phyloP scores from a whole-genome alignment of 2,888 invertebrate species.

The Tetranychus truncatus region DNA sequence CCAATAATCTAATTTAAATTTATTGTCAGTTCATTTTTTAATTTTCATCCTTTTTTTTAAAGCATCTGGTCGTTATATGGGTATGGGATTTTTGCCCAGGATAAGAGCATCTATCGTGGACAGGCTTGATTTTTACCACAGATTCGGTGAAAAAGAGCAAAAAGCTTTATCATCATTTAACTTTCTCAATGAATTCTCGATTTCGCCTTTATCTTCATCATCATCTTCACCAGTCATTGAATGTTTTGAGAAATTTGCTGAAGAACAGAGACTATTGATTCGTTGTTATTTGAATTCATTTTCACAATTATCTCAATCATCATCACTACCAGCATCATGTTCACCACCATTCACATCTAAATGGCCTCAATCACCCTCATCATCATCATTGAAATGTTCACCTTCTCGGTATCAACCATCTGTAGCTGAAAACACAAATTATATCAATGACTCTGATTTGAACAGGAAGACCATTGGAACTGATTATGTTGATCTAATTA shows the following conservation, averaged over 20 bases:
- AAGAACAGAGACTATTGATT: background rate
- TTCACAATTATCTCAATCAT: background rate
- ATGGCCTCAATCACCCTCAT: background rate
- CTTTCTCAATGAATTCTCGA: constrained; percentile 44
- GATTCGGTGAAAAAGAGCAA: constrained; percentile 55
- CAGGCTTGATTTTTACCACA: constrained; percentile 54
- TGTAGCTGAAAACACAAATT: background rate
- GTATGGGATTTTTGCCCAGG: constrained; percentile 31
- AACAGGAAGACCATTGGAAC: too few species aligned
- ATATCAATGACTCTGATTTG: background rate
- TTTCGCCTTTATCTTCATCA: background rate
- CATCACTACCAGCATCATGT: background rate
- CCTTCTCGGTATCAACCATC: background rate
- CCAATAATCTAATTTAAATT: background rate
- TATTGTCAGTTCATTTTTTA: background rate
- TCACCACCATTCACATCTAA: background rate
- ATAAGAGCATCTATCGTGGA: constrained; percentile 52
- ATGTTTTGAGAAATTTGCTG: background rate
- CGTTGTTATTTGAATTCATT: background rate
- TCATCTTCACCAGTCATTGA: background rate
- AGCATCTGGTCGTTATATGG: constrained; percentile 31
- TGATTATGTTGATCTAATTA: too few species aligned
- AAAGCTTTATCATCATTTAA: constrained; percentile 61
- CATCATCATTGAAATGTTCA: background rate
- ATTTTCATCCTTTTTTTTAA: background rate